phyloP scores from a whole-genome alignment of 2,113 vertebrate genomes.

The Bubalus kerabau region DNA sequence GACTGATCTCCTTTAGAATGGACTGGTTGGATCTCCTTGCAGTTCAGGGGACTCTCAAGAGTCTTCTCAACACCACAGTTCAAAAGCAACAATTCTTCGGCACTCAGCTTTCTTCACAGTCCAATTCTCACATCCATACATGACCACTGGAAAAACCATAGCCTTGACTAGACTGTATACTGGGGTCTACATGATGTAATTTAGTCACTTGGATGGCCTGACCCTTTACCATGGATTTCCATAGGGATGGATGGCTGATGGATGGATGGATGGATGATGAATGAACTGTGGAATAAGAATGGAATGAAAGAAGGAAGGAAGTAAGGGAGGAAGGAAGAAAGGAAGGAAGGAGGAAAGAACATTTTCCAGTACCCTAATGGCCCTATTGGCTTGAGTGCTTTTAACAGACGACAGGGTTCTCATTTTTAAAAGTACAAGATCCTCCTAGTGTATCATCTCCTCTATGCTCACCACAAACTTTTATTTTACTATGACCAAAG shows the following conservation, averaged over 20 bases:
- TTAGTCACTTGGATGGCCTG: not conserved
- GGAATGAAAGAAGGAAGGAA: not conserved
- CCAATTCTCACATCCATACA: too few species aligned
- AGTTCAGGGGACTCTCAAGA: too few species aligned
- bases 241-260: not conserved
- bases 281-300: not conserved
- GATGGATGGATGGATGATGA: not conserved
- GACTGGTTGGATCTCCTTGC: too few species aligned
- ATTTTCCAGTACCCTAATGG: not conserved
- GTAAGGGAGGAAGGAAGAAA: fast-evolving
- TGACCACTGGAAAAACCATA: too few species aligned
- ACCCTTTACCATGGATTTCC: not conserved
- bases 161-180: not conserved
- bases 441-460: too few species aligned
- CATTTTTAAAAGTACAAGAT: not conserved
- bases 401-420: not conserved
- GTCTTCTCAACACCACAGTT: too few species aligned
- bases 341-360: too few species aligned
- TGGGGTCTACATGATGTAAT: too few species aligned
- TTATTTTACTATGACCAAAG: not conserved
- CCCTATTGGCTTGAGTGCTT: not conserved
- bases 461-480: not conserved
- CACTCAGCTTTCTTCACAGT: too few species aligned
- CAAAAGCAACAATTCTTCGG: too few species aligned
- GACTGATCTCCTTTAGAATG: too few species aligned